These are phyloP conservation scores for Nycticebus coucang DNA, from an alignment of 2,113 vertebrate genomes.

Conservation along the genomic window DNA sequence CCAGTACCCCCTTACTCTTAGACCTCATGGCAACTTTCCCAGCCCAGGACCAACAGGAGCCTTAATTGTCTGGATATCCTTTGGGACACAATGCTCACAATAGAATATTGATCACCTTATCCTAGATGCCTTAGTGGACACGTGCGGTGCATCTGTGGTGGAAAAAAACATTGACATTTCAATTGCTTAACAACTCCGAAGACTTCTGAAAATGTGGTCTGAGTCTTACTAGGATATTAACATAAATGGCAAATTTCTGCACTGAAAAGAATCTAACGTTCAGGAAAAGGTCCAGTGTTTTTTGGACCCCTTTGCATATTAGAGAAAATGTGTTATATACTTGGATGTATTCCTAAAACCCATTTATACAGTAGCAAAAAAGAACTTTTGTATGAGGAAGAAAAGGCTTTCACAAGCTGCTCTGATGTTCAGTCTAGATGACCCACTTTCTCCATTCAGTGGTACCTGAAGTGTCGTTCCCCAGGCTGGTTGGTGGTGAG, in stretches of 20 bases:
- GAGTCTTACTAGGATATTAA: not conserved
- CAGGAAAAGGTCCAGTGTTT: not conserved
- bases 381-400: not conserved
- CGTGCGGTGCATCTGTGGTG: not conserved
- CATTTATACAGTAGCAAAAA: not conserved
- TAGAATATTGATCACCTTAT: conserved; percentile 10
- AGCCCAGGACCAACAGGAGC: not conserved
- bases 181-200: not conserved
- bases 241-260: not conserved
- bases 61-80: not conserved
- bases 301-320: not conserved
- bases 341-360: not conserved
- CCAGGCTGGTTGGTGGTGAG: not conserved
- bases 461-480: not conserved
- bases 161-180: conserved; percentile 1
- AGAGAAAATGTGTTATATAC: not conserved
- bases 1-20: not conserved
- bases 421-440: not conserved
- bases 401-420: not conserved
- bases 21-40: not conserved
- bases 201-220: not conserved
- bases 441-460: not conserved
- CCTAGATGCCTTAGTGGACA: not conserved
- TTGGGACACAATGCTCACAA: not conserved
- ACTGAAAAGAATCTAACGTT: not conserved